Evolutionary conservation across 2,797 vertebrate species (phyloP), one percentile per base, ranked within the genome.

Genomic region (Echiichthys vipera): DNA sequence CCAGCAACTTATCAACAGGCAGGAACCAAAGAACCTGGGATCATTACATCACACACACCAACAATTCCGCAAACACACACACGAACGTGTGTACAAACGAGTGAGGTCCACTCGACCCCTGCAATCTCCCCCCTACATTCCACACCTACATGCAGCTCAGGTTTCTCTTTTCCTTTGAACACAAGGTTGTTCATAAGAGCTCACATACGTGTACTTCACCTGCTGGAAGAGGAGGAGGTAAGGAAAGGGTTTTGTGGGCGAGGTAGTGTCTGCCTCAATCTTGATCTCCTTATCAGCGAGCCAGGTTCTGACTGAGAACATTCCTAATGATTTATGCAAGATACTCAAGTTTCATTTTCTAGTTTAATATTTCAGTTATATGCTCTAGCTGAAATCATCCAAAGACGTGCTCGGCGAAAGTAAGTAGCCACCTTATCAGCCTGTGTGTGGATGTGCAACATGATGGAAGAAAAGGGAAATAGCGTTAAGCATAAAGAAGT

Each of bases 1-100:
- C 87, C 89, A 85, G 84, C 91, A 93, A 94, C 93, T 94, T 94
- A 95, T 95, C 94, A 95, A 94, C 92, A 93, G 89, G 92, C 93
- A 86, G 89, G 81, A 90, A 89, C 91, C 88, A 88, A 84, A 90
- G 85, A 91, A 87, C 83, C 88, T 74, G 72, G 75, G 91, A 93
- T 92, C 91, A 87, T 90, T 91, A 92, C 87, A 89, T 92, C 88
- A 91, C 86, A 86, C 80, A 83, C 80, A 77, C 76, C 54, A 66
- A 65, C 80, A 76, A 34, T 57, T 78, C 61, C 43, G 71, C 84
- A 85, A 80, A 88, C 66, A 85, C 65, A 85, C 80, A 75, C 57
- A 57, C 57, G 39, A 39, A 68, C 37, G 4, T 29, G 49, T 4
- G 74, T 64, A 71, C 59, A 74, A 39, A 78, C 71, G 63, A 74